Evolutionary conservation across 2,113 vertebrate species (phyloP).

Genomic region (Rattus norvegicus): GRCr8 NC_086039.1:81975501-81976000

Average conservation of each 20-base stretch:
- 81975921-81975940: not conserved
- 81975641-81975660: not conserved
- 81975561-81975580: not conserved
- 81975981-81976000: not conserved
- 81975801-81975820: not conserved
- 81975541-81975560: not conserved
- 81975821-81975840: not conserved
- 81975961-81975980: not conserved
- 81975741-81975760: not conserved
- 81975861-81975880: not conserved
- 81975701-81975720: not conserved
- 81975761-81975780: not conserved
- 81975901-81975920: not conserved
- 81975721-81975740: not conserved
- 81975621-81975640: not conserved
- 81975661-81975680: not conserved
- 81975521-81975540: not conserved
- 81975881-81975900: not conserved
- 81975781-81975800: not conserved
- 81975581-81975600: not conserved
- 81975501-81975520: not conserved
- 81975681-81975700: not conserved
- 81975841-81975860: not conserved
- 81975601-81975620: not conserved
- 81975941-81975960: not conserved